phyloP scores from a whole-genome alignment of 2,797 vertebrate genomes.

The Rallus crepitans region DNA sequence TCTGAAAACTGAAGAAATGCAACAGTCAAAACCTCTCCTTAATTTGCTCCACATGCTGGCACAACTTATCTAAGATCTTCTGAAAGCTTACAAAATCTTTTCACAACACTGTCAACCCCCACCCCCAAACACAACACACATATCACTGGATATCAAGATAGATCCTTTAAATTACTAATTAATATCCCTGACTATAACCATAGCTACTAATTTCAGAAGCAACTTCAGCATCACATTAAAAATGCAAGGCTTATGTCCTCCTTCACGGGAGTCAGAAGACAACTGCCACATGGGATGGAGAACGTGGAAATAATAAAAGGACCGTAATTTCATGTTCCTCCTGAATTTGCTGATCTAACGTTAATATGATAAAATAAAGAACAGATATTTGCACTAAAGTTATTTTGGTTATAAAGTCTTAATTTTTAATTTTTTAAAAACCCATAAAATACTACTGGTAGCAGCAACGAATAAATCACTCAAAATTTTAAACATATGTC shows the following conservation, averaged over 20 bases:
- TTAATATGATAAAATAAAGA: background rate
- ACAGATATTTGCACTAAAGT: background rate
- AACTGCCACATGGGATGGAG: background rate
- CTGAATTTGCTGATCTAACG: background rate
- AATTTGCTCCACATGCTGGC: background rate
- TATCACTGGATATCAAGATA: rapidly evolving
- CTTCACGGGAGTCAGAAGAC: background rate
- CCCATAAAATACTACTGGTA: background rate
- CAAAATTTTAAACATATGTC: background rate
- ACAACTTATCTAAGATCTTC: background rate
- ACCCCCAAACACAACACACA: too few relatives aligned
- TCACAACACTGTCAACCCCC: too few relatives aligned
- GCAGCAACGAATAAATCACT: background rate
- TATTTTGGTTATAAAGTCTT: background rate
- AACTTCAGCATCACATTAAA: background rate
- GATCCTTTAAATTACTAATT: background rate
- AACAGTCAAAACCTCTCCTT: background rate
- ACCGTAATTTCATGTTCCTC: background rate
- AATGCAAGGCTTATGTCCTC: background rate
- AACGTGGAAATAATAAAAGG: background rate
- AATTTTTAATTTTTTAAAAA: background rate
- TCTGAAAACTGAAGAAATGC: background rate
- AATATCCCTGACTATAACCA: background rate
- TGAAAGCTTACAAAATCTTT: background rate
- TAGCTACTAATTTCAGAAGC: background rate